A percentile compares a stretch with the other conserved stretches of the same genome.
These are phyloP conservation scores for Ceyx melanurus DNA, from an alignment of 2,113 vertebrate genomes.

Conservation along the genomic window DNA sequence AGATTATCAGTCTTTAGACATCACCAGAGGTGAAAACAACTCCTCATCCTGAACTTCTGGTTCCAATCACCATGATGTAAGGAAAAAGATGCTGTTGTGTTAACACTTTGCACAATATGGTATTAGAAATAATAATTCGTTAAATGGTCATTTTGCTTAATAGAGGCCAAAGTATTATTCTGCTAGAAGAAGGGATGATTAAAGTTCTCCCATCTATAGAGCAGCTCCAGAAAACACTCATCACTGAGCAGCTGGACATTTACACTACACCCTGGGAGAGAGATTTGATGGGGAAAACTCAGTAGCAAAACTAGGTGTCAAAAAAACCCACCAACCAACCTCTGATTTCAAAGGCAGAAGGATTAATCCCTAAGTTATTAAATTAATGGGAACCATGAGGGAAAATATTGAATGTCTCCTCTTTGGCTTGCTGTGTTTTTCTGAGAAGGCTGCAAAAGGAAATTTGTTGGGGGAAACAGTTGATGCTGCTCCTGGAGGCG, in stretches of 20 bases:
- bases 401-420: not conserved
- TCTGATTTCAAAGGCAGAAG: not conserved
- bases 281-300: not conserved
- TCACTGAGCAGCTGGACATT: not conserved
- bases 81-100: not conserved
- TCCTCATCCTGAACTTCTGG: not conserved
- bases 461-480: slow-evolving; percentile 5
- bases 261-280: not conserved
- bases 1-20: not conserved
- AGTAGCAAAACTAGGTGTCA: not conserved
- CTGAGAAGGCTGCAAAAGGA: slow-evolving; percentile 1
- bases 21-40: not conserved
- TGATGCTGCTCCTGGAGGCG: not conserved
- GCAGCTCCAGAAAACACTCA: not conserved
- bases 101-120: not conserved
- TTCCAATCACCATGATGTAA: not conserved
- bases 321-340: not conserved
- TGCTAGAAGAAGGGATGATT: not conserved
- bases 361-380: not conserved
- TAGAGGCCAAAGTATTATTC: not conserved
- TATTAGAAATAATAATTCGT: not conserved
- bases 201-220: not conserved
- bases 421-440: not conserved
- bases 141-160: not conserved
- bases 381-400: not conserved